These are phyloP conservation scores for Oxyteleia sp. DNA, from an alignment of 2,888 invertebrate genomes.

Conservation along the genomic window DNA sequence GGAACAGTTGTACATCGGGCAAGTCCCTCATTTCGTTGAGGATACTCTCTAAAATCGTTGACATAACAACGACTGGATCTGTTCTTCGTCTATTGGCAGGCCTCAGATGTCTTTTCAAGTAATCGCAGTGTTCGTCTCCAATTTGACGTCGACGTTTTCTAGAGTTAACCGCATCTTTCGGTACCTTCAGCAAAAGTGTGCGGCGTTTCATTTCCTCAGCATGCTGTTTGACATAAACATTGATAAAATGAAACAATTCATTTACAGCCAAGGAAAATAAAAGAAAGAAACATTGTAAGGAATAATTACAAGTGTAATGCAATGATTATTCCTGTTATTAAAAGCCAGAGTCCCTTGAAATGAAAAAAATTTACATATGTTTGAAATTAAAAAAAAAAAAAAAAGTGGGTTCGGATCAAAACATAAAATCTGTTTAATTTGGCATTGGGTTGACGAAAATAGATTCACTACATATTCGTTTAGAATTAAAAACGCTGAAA, in stretches of 20 bases:
- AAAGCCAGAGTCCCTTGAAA: too few relatives aligned
- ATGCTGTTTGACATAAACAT: conserved; percentile 87
- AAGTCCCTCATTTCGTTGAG: conserved; percentile 97
- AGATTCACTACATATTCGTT: too few relatives aligned
- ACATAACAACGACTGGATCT: conserved; percentile 98
- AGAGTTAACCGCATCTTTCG: conserved; percentile 91
- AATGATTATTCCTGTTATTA: background rate
- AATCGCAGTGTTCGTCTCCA: conserved; percentile 94
- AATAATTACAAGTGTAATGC: background rate
- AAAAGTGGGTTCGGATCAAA: too few relatives aligned
- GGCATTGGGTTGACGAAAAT: too few relatives aligned
- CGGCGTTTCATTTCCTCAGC: conserved; percentile 95
- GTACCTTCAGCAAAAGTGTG: conserved; percentile 92
- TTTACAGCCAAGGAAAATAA: background rate
- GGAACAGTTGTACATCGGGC: conserved; percentile 97
- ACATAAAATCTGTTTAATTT: too few relatives aligned
- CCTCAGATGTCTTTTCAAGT: conserved; percentile 93
- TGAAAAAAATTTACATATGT: too few relatives aligned
- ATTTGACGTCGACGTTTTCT: conserved; percentile 91
- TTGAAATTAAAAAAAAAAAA: too few relatives aligned
- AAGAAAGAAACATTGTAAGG: too few relatives aligned
- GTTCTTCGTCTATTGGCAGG: conserved; percentile 97
- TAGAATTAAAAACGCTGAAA: too few relatives aligned
- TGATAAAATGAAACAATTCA: background rate
- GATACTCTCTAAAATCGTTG: conserved; percentile 96